Evolutionary conservation across 2,113 vertebrate genomes (phyloP), one percentile per base, ranked within the genome.

Genomic region (Collichthys lucidus): DNA sequence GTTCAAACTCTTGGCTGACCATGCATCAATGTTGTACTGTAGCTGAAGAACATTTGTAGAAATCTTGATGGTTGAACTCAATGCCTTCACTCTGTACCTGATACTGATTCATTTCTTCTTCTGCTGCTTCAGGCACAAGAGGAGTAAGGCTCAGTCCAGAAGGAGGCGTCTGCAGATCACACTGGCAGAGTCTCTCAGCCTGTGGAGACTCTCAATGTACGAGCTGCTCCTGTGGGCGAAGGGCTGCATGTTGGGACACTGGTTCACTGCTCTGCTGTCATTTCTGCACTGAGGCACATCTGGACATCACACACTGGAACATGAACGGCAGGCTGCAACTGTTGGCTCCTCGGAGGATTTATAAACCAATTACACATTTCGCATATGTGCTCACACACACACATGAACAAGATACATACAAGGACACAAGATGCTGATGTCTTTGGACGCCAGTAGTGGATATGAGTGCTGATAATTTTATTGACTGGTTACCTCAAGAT

Each of bases 131-230:
- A 99, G 98, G 89, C 94, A 98, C 90, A 95, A 93, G 90, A 97
- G 93, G 93, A 96, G 89, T 84, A 96, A 93, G 63, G 91, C 93
- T 53, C 35, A 16, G 40, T 97, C 96, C 0, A 74, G 95, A 73
- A 94, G 87, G 79, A 93, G 86, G 80, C 96, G 83, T 53, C 88
- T 95, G 66, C 96, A 94, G 88, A 96, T 99, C 90, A 94, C 94
- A 0, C 56, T 98, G 80, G 75, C 87, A 0, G 97, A 98, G 91
- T 89, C 90, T 0, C 71, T 97, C 64, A 89, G 76, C 79, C 92
- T 99, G 53, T 96, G 96, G 95, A 95, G 95, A 79, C 97, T 99
- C 85, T 88, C 77, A 59, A 59, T 97, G 20, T 96, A 96, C 16
- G 96, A 98, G 93, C 82, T 97, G 26, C 79, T 96, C 11, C 91